Base-by-base conservation (phyloP, 1,140 invertebrate species). In the Eriocheir sinensis region DNA sequence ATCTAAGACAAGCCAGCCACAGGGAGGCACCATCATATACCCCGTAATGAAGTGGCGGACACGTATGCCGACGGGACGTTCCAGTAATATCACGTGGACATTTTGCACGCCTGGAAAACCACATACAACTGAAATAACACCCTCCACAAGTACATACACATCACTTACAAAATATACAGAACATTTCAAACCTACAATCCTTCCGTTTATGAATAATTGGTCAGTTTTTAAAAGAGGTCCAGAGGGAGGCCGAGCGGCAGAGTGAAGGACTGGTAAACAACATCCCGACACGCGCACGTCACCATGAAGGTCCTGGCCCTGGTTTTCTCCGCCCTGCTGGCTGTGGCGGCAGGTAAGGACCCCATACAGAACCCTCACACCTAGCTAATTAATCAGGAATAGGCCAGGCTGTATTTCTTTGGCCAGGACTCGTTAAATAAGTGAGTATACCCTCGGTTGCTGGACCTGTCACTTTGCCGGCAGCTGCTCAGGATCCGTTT, bases 11-110 rank as follows among this genome's bases (percentile, higher is more conserved):
- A 72, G 6, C n/a, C 2, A 72, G 27, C n/a, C 60, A 72, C 6
- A 72, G 6, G 27, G 3, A 72, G 60, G 6, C 6, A n/a, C 21
- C 8, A 12, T 72, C n/a, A 0, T n/a, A 72, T 72, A 1, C 27
- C 21, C 27, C 60, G n/a, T 72, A n/a, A n/a, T 72, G 60, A 72
- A 72, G 15, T 92, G 91, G 44, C 53, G 36, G 79, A 90, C 89
- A 90, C 89, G 89, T 90, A 53, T 60, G 9, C 89, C 53, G 40
- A 60, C 44, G 12, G 34, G 27, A n/a, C 89, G 89, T 90, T 90
- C 89, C 89, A 90, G 32, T 60, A 90, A 90, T 60, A 90, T 90
- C 34, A 48, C 89, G 17, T 15, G 15, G 40, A 30, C 36, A 27
- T 89, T 21, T 2, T 44, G 17, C 21, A 41, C n/a, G 27, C 3